Conservation (phyloP, 2,797 vertebrate genomes). For the Bryconaethiops microstoma region DNA sequence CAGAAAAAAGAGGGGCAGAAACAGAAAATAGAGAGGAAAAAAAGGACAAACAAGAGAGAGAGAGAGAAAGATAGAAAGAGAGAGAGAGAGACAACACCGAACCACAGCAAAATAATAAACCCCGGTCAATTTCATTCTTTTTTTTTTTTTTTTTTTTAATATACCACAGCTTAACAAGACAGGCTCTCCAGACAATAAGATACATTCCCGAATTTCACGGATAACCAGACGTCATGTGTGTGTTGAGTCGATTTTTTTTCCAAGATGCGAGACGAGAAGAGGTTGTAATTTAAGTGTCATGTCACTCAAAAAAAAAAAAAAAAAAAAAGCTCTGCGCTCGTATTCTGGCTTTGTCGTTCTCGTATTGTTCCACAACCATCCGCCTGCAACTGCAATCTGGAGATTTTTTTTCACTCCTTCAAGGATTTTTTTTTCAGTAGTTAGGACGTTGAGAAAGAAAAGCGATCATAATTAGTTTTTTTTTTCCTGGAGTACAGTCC, state of each 20-base stretch:
- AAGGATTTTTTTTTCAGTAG: conserved; percentile 67
- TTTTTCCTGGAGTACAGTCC: conserved; percentile 60
- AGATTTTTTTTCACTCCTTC: conserved; percentile 67
- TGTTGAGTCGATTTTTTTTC: conserved; percentile 65
- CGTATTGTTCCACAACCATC: conserved; percentile 56
- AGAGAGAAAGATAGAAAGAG: conserved; percentile 28
- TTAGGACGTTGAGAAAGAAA: conserved; percentile 66
- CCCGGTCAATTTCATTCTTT: conserved; percentile 54
- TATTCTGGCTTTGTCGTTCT: conserved; percentile 66
- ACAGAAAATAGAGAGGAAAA: conserved; percentile 1
- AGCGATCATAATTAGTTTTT: conserved; percentile 56
- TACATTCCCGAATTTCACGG: conserved; percentile 77
- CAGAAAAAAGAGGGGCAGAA: neutral
- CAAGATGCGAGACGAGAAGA: conserved; percentile 66
- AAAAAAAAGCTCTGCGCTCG: conserved; percentile 66
- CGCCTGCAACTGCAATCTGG: conserved; percentile 76
- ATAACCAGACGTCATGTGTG: conserved; percentile 71
- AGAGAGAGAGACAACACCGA: conserved; percentile 40
- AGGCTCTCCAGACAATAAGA: conserved; percentile 71
- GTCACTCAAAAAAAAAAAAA: conserved; percentile 58
- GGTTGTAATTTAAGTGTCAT: conserved; percentile 72
- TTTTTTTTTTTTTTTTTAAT: conserved; percentile 61
- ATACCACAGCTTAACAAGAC: conserved; percentile 71
- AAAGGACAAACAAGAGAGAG: conserved; percentile 25
- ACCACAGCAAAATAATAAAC: conserved; percentile 42